These are phyloP conservation scores for Cynopterus sphinx DNA, from an alignment of 2,797 vertebrate species.

Conservation along the genomic window DNA sequence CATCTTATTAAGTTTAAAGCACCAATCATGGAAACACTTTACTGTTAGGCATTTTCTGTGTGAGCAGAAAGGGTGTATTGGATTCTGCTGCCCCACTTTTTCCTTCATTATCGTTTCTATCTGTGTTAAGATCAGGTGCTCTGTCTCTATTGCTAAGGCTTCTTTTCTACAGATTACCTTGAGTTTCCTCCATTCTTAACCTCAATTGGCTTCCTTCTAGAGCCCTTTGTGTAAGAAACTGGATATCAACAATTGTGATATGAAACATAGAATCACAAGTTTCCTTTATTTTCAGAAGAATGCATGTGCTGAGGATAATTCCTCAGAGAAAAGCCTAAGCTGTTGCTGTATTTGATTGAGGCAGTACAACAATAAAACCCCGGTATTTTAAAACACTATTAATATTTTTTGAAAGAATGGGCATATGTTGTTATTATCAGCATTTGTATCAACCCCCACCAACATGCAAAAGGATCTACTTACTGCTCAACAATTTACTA, in stretches of 20 bases:
- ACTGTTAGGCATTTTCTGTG: not conserved
- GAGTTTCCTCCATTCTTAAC: not conserved
- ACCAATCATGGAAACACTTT: not conserved
- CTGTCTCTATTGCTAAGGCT: not conserved
- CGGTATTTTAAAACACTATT: not conserved
- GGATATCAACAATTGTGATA: not conserved
- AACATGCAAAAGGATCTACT: not conserved
- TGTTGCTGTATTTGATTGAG: not conserved
- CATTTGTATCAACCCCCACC: not conserved
- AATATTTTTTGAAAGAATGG: not conserved
- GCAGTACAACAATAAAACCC: not conserved
- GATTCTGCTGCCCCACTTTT: not conserved
- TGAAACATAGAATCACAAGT: not conserved
- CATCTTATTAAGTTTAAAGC: not conserved
- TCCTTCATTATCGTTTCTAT: not conserved
- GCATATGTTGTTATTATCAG: not conserved
- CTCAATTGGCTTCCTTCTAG: not conserved
- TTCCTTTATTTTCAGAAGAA: slow-evolving; percentile 41
- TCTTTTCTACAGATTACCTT: not conserved
- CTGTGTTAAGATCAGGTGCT: not conserved
- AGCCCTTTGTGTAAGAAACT: not conserved
- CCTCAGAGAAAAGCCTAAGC: not conserved
- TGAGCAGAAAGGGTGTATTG: not conserved
- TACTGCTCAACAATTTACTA: not conserved
- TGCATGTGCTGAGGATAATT: not conserved